Percentiles rank a stretch among this genome's conserved stretches.
Conservation (phyloP, 2,888 invertebrate genomes). For the Rhamphomyia laevipes region DNA sequence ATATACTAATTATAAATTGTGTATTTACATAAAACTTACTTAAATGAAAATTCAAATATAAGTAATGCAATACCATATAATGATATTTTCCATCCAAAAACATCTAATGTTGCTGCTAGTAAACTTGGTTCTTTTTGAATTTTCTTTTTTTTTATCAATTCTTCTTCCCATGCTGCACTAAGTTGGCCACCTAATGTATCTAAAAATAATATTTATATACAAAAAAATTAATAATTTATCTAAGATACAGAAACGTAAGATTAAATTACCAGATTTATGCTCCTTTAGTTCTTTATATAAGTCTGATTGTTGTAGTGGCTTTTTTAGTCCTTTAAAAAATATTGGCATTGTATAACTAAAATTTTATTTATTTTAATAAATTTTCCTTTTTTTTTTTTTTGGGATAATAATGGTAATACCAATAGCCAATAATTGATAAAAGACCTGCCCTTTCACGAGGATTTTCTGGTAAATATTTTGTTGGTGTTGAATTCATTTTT, state of each 20-base stretch:
- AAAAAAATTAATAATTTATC: neutral
- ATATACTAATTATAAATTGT: too few species aligned
- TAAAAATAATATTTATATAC: slow-evolving; percentile 16
- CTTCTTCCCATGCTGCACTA: slow-evolving; percentile 46
- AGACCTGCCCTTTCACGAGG: slow-evolving; percentile 46
- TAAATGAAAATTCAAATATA: slow-evolving; percentile 49
- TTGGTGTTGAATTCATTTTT: slow-evolving; percentile 34
- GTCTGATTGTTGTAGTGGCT: slow-evolving; percentile 61
- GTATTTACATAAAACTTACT: slow-evolving; percentile 21
- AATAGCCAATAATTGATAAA: slow-evolving; percentile 51
- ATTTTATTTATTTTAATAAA: slow-evolving; percentile 13
- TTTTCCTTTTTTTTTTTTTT: too few species aligned
- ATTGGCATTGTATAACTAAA: slow-evolving; percentile 65
- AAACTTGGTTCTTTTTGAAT: slow-evolving; percentile 38
- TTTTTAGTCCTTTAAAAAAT: slow-evolving; percentile 61
- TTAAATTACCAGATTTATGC: slow-evolving; percentile 49
- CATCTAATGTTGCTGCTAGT: slow-evolving; percentile 37
- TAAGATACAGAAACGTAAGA: neutral
- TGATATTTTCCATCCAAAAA: slow-evolving; percentile 48
- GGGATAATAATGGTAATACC: slow-evolving; percentile 25
- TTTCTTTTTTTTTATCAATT: slow-evolving; percentile 36
- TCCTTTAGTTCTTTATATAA: slow-evolving; percentile 55
- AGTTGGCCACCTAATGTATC: slow-evolving; percentile 46
- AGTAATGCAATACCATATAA: slow-evolving; percentile 46
- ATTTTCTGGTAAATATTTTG: slow-evolving; percentile 40